phyloP scores from a whole-genome alignment of 2,797 vertebrate species.

The Pachyuromys duprasi region DNA sequence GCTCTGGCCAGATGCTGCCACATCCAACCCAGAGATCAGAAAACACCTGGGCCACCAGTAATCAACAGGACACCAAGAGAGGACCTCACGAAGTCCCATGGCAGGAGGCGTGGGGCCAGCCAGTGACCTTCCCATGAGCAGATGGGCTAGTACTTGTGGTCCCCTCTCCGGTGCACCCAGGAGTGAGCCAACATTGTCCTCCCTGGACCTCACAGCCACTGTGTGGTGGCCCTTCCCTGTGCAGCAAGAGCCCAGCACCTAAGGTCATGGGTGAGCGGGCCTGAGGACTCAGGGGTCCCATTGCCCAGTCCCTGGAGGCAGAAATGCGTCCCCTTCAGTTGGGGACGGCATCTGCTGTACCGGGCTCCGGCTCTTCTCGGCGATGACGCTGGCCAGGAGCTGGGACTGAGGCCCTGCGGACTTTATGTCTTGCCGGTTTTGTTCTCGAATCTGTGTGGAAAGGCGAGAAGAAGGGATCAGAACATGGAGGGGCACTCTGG shows the following conservation, averaged over 20 bases:
- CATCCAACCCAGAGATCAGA: conserved; percentile 22
- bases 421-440: conserved; percentile 97
- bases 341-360: conserved; percentile 84
- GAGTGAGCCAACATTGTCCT: not conserved
- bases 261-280: not conserved
- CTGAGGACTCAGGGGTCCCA: conserved; percentile 70
- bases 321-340: conserved; percentile 49
- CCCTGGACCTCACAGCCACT: conserved; percentile 39
- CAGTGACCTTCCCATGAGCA: not conserved
- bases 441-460: conserved; percentile 93
- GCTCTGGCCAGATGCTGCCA: not conserved
- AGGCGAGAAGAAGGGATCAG: not conserved
- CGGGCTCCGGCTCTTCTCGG: conserved; percentile 92
- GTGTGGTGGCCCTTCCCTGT: conserved; percentile 27
- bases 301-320: conserved; percentile 58
- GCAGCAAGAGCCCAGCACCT: conserved; percentile 53
- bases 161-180: not conserved
- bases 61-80: not conserved
- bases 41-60: not conserved
- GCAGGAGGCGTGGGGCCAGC: not conserved
- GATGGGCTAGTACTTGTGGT: not conserved
- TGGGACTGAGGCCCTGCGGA: conserved; percentile 97
- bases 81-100: not conserved
- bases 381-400: conserved; percentile 94
- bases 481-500: not conserved